Percentiles rank a stretch among this genome's conserved stretches.
Conservation (phyloP, 2,797 vertebrate species). For the Periophthalmus magnuspinnatus region DNA sequence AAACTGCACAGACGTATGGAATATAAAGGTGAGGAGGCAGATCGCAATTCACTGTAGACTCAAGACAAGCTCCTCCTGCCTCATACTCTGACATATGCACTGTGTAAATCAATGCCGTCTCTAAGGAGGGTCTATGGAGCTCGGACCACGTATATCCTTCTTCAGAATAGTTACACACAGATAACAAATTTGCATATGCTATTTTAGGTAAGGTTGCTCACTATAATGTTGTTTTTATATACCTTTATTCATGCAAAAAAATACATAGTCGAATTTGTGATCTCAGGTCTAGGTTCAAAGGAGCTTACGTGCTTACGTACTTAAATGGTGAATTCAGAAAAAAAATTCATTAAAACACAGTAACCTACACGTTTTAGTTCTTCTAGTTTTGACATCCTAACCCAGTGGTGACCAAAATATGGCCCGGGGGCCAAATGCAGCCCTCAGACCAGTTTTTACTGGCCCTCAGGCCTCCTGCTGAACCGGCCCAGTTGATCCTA, state of each 20-base stretch:
- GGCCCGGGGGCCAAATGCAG: too few relatives aligned
- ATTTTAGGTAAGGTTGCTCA: neutral
- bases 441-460: too few relatives aligned
- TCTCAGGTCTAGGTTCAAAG: neutral
- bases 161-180: neutral
- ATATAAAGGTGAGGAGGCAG: neutral
- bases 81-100: conserved; percentile 36
- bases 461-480: too few relatives aligned
- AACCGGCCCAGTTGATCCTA: too few relatives aligned
- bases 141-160: neutral
- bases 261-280: neutral
- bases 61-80: neutral
- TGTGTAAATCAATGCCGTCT: neutral
- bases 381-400: neutral
- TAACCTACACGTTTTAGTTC: neutral
- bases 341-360: neutral
- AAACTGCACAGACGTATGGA: conserved; percentile 53
- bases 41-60: neutral
- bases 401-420: too few relatives aligned
- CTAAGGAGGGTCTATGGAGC: neutral
- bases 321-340: too few relatives aligned
- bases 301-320: too few relatives aligned
- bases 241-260: neutral
- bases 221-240: neutral
- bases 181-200: neutral